A percentile compares a stretch with the other conserved stretches of the same genome.
Conservation (phyloP, 2,113 vertebrate genomes). For the Dicerorhinus sumatrensis region DNA sequence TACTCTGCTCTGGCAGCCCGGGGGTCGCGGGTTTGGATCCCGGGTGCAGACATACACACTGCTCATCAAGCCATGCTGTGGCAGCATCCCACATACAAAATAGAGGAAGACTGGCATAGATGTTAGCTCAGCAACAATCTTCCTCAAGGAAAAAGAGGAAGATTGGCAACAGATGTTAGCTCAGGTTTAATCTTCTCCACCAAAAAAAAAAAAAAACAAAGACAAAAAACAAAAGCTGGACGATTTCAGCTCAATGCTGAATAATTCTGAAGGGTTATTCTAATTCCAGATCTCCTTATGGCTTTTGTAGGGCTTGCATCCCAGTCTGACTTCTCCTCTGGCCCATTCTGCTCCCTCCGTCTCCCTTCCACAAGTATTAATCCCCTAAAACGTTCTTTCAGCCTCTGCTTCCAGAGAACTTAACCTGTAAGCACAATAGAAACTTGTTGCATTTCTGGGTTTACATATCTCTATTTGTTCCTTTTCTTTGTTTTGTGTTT, state of each 20-base stretch:
- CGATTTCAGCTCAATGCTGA: neutral
- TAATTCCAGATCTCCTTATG: neutral
- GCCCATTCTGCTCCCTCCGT: neutral
- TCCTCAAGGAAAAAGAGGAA: no score
- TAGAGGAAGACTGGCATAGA: no score
- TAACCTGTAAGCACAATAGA: neutral
- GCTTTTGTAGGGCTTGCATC: neutral
- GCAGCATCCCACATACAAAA: no score
- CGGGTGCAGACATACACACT: no score
- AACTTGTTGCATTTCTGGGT: neutral
- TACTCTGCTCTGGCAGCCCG: no score
- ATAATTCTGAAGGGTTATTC: neutral
- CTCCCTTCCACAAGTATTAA: neutral
- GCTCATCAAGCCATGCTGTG: no score
- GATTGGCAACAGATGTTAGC: no score
- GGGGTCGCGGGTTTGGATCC: no score
- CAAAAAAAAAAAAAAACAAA: no score
- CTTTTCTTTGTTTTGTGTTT: slow-evolving; percentile 2
- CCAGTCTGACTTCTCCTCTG: neutral
- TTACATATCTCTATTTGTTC: neutral
- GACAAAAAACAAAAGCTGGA: neutral
- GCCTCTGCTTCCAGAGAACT: neutral
- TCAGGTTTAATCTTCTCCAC: no score
- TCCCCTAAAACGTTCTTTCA: neutral
- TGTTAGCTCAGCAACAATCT: no score